Evolutionary conservation across 2,113 vertebrate species (phyloP).

Genomic region (Narcine bancroftii): DNA sequence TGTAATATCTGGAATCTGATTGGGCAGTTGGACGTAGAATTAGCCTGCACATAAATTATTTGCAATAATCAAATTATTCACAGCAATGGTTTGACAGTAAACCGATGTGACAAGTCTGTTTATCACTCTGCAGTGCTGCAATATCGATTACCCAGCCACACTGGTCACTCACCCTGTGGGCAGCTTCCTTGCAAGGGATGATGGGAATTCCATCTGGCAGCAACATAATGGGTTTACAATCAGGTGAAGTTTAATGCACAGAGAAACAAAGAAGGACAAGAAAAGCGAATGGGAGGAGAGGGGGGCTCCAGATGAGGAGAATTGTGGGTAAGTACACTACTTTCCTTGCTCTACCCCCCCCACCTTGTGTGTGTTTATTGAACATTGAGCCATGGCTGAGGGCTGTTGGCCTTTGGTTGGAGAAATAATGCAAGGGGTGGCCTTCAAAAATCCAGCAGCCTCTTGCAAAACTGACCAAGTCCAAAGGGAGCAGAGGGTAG

Average conservation of each 20-base stretch:
- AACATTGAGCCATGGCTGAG: neutral
- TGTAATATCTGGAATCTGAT: no score
- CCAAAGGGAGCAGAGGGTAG: no score
- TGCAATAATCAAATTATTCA: neutral
- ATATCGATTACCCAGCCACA: neutral
- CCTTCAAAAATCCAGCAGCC: neutral
- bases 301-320: no score
- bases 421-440: neutral
- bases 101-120: neutral
- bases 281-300: neutral
- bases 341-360: neutral
- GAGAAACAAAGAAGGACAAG: neutral
- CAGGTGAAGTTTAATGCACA: neutral
- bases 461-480: neutral
- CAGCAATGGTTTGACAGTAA: neutral
- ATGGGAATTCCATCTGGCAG: neutral
- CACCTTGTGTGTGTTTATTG: neutral
- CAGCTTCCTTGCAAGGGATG: conserved; percentile 9
- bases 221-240: neutral
- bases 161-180: neutral
- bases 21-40: no score
- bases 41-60: no score
- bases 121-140: neutral
- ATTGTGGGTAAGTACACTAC: neutral
- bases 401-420: neutral